Evolutionary conservation across 2,888 invertebrate genomes (phyloP).

Genomic region (Dromius quadrimaculatus): DNA sequence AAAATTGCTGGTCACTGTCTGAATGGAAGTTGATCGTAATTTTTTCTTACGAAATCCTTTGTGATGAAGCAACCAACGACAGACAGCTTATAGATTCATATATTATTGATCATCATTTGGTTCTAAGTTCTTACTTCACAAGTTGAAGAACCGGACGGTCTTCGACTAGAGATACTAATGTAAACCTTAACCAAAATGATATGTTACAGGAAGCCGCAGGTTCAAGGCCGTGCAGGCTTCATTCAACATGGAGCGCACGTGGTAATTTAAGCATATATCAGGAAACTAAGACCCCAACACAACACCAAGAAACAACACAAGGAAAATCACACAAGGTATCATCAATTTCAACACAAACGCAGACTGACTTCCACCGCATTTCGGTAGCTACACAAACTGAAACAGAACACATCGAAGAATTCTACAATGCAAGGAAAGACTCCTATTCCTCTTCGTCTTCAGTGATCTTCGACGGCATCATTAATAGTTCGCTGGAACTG

Average conservation of each 20-base stretch:
- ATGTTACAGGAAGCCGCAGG: constrained; percentile 51
- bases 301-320: background rate
- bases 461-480: constrained; percentile 36
- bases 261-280: constrained; percentile 41
- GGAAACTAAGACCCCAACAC: constrained; percentile 21
- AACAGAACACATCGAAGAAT: constrained; percentile 6
- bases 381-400: constrained; percentile 43
- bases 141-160: constrained; percentile 10
- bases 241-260: constrained; percentile 44
- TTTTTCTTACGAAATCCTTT: constrained; percentile 11
- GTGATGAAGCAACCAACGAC: background rate
- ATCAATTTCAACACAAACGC: constrained; percentile 13
- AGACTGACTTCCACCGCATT: constrained; percentile 12
- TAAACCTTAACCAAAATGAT: constrained; percentile 13
- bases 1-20: background rate
- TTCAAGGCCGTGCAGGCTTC: constrained; percentile 47
- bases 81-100: background rate
- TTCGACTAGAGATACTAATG: background rate
- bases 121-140: background rate
- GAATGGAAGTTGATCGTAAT: constrained; percentile 6
- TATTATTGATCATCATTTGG: constrained; percentile 13
- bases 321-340: background rate
- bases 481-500: constrained; percentile 40
- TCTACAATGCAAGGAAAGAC: background rate
- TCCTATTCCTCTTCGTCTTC: constrained; percentile 2